Percentiles rank a stretch among this genome's conserved stretches.
Evolutionary conservation across 1,140 invertebrate species (phyloP).

Genomic region (Spodoptera litura): DNA sequence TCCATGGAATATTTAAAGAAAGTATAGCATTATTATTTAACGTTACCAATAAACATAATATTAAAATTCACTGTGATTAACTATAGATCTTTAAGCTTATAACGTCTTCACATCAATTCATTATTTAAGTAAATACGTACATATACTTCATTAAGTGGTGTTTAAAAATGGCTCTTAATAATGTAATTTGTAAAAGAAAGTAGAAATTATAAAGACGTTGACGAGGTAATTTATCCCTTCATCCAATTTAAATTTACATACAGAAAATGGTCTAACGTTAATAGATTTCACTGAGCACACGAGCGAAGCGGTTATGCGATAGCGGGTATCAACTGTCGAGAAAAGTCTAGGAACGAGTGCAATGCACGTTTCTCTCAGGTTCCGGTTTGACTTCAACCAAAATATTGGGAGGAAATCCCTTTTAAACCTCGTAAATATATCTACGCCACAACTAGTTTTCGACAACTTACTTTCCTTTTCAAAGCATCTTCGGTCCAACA

Average conservation of each 20-base stretch:
- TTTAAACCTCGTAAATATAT: constrained; percentile 5
- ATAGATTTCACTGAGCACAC: constrained; percentile 36
- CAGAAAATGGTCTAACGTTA: constrained; percentile 8
- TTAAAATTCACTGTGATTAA: too few species aligned
- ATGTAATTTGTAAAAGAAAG: too few species aligned
- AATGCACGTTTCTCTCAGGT: constrained; percentile 48
- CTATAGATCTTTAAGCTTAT: too few species aligned
- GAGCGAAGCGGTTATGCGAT: constrained; percentile 59
- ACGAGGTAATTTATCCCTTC: background rate
- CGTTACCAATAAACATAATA: too few species aligned
- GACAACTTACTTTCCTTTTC: constrained; percentile 40
- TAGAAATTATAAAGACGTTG: too few species aligned
- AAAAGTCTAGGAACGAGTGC: constrained; percentile 49
- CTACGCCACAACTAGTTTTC: constrained; percentile 22
- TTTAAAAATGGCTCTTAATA: too few species aligned
- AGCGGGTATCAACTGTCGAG: constrained; percentile 65
- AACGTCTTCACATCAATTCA: too few species aligned
- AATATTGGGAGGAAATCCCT: constrained; percentile 61
- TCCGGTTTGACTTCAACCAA: constrained; percentile 66
- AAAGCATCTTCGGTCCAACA: constrained; percentile 28
- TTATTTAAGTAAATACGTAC: too few species aligned
- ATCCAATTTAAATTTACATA: background rate
- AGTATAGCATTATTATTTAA: too few species aligned
- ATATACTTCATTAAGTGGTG: too few species aligned
- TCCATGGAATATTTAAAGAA: too few species aligned